Evolutionary conservation across 2,888 invertebrate species (phyloP).

Genomic region (Drosophila kokeensis): DNA sequence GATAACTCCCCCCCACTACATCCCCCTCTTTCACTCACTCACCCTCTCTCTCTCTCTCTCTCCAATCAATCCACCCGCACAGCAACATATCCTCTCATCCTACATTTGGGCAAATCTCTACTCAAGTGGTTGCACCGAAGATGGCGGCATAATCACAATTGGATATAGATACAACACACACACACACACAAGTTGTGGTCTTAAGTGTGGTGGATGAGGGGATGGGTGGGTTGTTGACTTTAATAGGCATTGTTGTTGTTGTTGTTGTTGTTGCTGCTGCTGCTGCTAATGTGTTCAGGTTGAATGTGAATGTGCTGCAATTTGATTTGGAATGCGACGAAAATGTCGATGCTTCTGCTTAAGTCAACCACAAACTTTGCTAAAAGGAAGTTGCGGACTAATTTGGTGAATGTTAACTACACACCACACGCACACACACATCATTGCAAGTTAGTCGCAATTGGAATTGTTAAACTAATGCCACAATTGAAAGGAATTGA

Average conservation of each 20-base stretch:
- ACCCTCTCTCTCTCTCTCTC: constrained; percentile 1
- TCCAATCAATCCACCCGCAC: constrained; percentile 15
- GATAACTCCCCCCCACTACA: constrained; percentile 25
- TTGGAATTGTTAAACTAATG: constrained; percentile 1
- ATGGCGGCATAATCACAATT: constrained; percentile 45
- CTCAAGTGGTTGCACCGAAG: constrained; percentile 48
- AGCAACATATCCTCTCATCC: constrained; percentile 29
- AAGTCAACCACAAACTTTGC: constrained; percentile 1
- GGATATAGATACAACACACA: constrained; percentile 20
- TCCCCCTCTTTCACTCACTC: neutral
- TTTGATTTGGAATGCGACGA: constrained; percentile 1
- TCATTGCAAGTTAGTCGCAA: neutral
- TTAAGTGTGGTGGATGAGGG: neutral
- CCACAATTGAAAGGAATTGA: neutral
- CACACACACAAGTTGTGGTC: neutral
- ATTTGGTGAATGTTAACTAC: constrained; percentile 1
- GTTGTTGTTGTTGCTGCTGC: neutral
- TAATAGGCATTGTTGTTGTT: constrained; percentile 30
- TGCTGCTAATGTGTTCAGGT: constrained; percentile 7
- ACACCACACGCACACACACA: neutral
- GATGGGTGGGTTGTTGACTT: constrained; percentile 25
- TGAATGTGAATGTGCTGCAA: constrained; percentile 13
- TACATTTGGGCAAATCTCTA: constrained; percentile 60
- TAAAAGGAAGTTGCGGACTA: neutral
- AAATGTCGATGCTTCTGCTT: constrained; percentile 4